Evolutionary conservation across 1,140 invertebrate genomes (phyloP), one percentile per base, ranked within the genome.

Genomic region (Drosophila varians): DNA sequence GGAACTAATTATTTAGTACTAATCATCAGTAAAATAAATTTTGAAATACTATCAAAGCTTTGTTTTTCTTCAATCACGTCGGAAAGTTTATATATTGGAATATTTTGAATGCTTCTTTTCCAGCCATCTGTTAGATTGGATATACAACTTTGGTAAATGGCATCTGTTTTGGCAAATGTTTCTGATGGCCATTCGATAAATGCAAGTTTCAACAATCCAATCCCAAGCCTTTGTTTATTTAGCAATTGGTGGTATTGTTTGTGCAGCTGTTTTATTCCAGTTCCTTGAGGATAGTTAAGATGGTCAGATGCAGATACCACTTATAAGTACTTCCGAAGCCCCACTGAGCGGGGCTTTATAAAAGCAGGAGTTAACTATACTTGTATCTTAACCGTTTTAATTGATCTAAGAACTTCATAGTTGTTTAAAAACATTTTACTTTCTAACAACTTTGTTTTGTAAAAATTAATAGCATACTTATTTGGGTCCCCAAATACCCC

Each of bases 21-120:
- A 70, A 84, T 80, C 68, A 80, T 87, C 76, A 86, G 65, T 84
- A 84, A 84, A 82, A 74, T 76, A 86, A 68, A 86, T 86, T 86
- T 87, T 76, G 77, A 86, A 87, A 86, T 76, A 76, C 62, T 56
- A 49, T 36, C 57, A 68, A 57, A 14, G 1, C 0, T 9, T 21
- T 54, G 1, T n/a, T 11, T 9, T 7, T 52, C 25, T 4, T 7
- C 11, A 14, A 18, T 2, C 38, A 34, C 25, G 21, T 9, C 4
- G 28, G 18, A 48, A 28, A 5, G 11, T 12, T 3, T 11, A 28
- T 12, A 18, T 1, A 21, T 7, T 21, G 8, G 5, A n/a, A 25
- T 25, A 16, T 12, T 14, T 11, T 14, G 19, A 64, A 43, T 65
- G 11, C 14, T 26, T 28, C 21, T 46, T 46, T 53, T 18, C 5